Evolutionary conservation across 2,797 vertebrate species (phyloP).

Genomic region (Lithobates pipiens): DNA sequence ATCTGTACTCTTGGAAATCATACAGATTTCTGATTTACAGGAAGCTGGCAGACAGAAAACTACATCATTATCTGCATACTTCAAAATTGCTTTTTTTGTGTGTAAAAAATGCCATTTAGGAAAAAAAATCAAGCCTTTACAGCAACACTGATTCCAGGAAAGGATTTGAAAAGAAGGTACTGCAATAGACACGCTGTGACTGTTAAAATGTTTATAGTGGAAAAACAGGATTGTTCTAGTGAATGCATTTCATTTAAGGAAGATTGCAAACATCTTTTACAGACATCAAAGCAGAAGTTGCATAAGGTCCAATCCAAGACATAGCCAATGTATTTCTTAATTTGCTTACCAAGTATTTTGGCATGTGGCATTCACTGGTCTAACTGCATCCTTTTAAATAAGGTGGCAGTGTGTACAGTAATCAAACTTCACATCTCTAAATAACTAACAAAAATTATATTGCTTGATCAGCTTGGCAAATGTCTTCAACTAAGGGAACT

Average conservation of each 20-base stretch:
- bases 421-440: background rate
- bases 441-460: conserved; percentile 2
- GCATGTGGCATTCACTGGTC: background rate
- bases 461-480: conserved; percentile 12
- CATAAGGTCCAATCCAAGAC: conserved; percentile 60
- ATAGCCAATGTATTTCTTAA: conserved; percentile 33
- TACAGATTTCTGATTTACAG: conserved; percentile 63
- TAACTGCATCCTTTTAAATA: background rate
- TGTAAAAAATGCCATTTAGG: conserved; percentile 68
- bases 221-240: conserved; percentile 62
- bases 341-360: conserved; percentile 1
- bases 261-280: conserved; percentile 67
- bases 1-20: conserved; percentile 62
- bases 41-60: conserved; percentile 65
- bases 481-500: conserved; percentile 2
- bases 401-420: conserved; percentile 4
- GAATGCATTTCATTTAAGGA: conserved; percentile 63
- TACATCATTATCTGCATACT: conserved; percentile 68
- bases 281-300: conserved; percentile 62
- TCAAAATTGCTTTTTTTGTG: conserved; percentile 62
- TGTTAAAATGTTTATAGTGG: conserved; percentile 65
- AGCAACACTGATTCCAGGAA: conserved; percentile 66
- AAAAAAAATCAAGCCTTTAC: conserved; percentile 67
- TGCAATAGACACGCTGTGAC: conserved; percentile 63
- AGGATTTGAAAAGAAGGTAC: conserved; percentile 65